These are phyloP conservation scores for Scaptomyza montana DNA, from an alignment of 1,140 invertebrate genomes.

Conservation along the genomic window DNA sequence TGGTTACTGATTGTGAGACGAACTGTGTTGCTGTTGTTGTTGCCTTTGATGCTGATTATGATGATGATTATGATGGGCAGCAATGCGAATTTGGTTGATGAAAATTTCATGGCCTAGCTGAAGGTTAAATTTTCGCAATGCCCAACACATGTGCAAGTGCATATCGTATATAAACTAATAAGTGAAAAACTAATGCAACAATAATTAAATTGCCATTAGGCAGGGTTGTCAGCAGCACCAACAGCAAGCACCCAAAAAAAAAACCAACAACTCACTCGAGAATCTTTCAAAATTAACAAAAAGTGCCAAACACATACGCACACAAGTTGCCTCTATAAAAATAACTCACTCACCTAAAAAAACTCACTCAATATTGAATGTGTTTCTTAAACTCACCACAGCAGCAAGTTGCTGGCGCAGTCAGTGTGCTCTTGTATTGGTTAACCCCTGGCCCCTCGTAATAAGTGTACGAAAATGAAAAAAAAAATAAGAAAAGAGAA, in stretches of 20 bases:
- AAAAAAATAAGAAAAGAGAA: conserved; percentile 1
- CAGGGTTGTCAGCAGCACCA: conserved; percentile 25
- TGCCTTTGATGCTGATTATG: conserved; percentile 14
- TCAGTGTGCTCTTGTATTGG: conserved; percentile 14
- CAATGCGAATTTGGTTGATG: conserved; percentile 56
- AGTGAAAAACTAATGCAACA: conserved; percentile 43
- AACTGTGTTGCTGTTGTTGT: conserved; percentile 10
- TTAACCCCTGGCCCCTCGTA: conserved; percentile 34
- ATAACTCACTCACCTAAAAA: too few species aligned
- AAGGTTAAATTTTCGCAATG: conserved; percentile 61
- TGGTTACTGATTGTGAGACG: conserved; percentile 55
- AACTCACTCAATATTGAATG: conserved; percentile 46
- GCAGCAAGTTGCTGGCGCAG: conserved; percentile 46
- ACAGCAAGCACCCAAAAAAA: conserved; percentile 31
- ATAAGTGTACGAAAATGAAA: conserved; percentile 4
- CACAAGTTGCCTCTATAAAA: neutral
- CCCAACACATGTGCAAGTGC: neutral
- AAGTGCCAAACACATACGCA: conserved; percentile 39
- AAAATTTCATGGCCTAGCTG: conserved; percentile 47
- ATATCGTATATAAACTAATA: conserved; percentile 15
- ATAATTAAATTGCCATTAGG: conserved; percentile 71
- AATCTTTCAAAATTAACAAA: conserved; percentile 6
- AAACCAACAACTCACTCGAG: conserved; percentile 4
- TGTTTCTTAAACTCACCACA: conserved; percentile 61
- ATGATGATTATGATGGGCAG: conserved; percentile 52